Conservation (phyloP, 1,140 invertebrate genomes). For the Laodelphax striatellus region DNA sequence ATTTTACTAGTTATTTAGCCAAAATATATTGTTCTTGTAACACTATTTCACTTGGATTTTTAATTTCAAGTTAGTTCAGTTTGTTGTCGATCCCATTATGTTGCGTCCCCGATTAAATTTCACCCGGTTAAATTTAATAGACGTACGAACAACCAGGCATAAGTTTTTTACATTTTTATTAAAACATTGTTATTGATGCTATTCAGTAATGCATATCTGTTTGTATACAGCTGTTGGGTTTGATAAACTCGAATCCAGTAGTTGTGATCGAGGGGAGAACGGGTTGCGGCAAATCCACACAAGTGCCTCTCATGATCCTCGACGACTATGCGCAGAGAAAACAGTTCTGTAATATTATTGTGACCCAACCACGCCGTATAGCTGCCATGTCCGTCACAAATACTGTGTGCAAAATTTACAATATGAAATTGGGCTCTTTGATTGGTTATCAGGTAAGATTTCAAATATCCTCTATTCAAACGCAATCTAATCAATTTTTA, state of each 20-base stretch:
- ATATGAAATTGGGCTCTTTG: conserved; percentile 59
- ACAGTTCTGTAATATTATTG: conserved; percentile 65
- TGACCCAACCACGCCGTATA: conserved; percentile 77
- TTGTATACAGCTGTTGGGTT: conserved; percentile 41
- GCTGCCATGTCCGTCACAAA: conserved; percentile 73
- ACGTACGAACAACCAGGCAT: too few relatives aligned
- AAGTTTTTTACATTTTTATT: too few relatives aligned
- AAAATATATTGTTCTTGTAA: too few relatives aligned
- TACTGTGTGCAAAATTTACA: conserved; percentile 62
- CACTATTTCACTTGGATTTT: too few relatives aligned
- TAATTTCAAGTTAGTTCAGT: too few relatives aligned
- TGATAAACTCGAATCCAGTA: conserved; percentile 51
- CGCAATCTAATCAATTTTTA: too few relatives aligned
- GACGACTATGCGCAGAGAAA: conserved; percentile 50
- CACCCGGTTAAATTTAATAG: too few relatives aligned
- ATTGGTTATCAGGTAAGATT: conserved; percentile 68
- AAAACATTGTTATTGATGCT: conserved; percentile 21
- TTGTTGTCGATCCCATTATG: too few relatives aligned
- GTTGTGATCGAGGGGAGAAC: conserved; percentile 82
- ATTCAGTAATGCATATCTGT: background rate
- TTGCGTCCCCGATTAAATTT: too few relatives aligned
- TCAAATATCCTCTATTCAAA: too few relatives aligned
- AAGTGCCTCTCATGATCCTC: conserved; percentile 80
- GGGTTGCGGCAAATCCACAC: conserved; percentile 68
- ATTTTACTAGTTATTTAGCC: too few relatives aligned